Percentiles rank a stretch among this genome's conserved stretches.
Conservation (phyloP, 2,888 invertebrate species). For the Pomacea canaliculata region DNA sequence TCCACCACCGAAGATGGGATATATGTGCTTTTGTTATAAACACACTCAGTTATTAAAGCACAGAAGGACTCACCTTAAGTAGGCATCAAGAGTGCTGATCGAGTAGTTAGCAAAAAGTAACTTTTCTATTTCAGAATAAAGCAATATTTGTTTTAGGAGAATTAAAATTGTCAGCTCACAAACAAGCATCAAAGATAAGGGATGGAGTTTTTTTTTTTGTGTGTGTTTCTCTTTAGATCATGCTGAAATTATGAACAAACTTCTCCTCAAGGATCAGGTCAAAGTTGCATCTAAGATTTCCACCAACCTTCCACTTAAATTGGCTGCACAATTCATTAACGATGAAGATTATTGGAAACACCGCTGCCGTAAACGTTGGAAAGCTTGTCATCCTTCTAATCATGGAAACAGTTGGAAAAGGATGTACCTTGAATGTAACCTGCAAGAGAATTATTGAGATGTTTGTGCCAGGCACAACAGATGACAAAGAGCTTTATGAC, state of each 20-base stretch:
- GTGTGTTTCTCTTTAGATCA: constrained; percentile 56
- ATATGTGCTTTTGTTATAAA: no score
- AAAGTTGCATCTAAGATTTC: constrained; percentile 66
- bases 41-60: no score
- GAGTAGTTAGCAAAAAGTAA: no score
- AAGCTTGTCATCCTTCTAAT: constrained; percentile 65
- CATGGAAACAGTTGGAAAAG: constrained; percentile 68
- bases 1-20: no score
- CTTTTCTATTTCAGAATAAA: no score
- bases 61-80: no score
- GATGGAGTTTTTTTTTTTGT: no score
- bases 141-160: no score
- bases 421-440: constrained; percentile 69
- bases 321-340: constrained; percentile 68
- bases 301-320: constrained; percentile 64
- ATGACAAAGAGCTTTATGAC: constrained; percentile 60
- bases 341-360: constrained; percentile 70
- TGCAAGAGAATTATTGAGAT: constrained; percentile 68
- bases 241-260: constrained; percentile 60
- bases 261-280: constrained; percentile 63
- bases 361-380: constrained; percentile 67
- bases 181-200: no score
- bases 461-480: constrained; percentile 68
- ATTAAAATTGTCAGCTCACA: no score
- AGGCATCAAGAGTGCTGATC: no score